A percentile compares a stretch with the other conserved stretches of the same genome.
These are phyloP conservation scores for Eueides isabella DNA, from an alignment of 1,140 invertebrate genomes.

Conservation along the genomic window DNA sequence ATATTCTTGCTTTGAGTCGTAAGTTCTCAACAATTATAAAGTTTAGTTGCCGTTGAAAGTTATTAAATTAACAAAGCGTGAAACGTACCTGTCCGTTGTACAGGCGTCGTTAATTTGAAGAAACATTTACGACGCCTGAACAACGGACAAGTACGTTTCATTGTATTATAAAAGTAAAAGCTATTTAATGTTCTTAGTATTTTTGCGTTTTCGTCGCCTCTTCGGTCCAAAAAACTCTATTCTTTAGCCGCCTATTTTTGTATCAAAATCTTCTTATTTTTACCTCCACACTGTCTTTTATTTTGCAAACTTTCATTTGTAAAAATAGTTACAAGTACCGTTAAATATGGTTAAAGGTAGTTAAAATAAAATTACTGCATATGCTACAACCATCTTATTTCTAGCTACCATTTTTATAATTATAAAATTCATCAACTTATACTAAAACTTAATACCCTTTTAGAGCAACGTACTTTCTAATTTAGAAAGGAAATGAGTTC, in stretches of 20 bases:
- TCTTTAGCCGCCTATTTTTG: too few relatives aligned
- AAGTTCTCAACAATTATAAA: neutral
- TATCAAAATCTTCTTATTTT: too few relatives aligned
- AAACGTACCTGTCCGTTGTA: constrained; percentile 14
- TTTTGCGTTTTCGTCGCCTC: neutral
- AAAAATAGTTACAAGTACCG: too few relatives aligned
- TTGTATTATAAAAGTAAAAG: neutral
- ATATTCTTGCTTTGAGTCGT: neutral
- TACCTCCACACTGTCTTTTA: too few relatives aligned
- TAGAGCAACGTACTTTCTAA: neutral
- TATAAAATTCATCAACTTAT: neutral
- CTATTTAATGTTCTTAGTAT: neutral
- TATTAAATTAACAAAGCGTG: constrained; percentile 10
- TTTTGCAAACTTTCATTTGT: too few relatives aligned
- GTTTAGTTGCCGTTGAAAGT: neutral
- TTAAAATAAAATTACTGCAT: too few relatives aligned
- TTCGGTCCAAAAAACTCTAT: too few relatives aligned
- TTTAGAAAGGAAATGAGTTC: constrained; percentile 2
- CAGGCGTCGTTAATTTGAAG: neutral
- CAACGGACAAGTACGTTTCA: neutral
- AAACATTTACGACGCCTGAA: neutral
- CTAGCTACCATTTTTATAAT: neutral
- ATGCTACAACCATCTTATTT: too few relatives aligned
- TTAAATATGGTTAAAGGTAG: too few relatives aligned
- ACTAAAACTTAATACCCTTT: neutral